A percentile compares a stretch with the other conserved stretches of the same genome.
These are phyloP conservation scores for Trididemnum nubilum DNA, from an alignment of 23 tunicate species.

Conservation along the genomic window DNA sequence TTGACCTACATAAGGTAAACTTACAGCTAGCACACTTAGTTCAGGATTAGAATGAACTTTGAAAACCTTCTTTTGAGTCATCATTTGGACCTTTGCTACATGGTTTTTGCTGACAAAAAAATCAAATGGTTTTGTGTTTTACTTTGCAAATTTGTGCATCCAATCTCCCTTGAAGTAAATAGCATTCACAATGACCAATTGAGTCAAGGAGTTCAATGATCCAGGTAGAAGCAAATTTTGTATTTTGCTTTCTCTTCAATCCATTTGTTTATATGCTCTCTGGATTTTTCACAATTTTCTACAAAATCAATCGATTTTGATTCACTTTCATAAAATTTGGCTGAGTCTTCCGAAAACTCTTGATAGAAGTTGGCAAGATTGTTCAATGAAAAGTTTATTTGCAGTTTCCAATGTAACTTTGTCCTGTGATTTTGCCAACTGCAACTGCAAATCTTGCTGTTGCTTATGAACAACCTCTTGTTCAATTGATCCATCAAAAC, in stretches of 20 bases:
- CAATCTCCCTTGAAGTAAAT: constrained; percentile 89
- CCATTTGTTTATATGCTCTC: constrained; percentile 64
- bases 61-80: constrained; percentile 42
- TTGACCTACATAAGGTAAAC: constrained; percentile 68
- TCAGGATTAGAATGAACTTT: constrained; percentile 18
- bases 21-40: constrained; percentile 45
- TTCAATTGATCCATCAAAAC: neutral
- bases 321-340: constrained; percentile 23
- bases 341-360: constrained; percentile 29
- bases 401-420: constrained; percentile 55
- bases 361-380: constrained; percentile 29
- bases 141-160: constrained; percentile 44
- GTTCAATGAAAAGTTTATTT: constrained; percentile 67
- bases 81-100: constrained; percentile 47
- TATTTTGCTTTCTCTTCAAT: constrained; percentile 46
- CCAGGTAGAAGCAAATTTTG: constrained; percentile 70
- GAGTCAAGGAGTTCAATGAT: constrained; percentile 23
- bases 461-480: neutral
- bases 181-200: constrained; percentile 72
- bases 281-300: constrained; percentile 38
- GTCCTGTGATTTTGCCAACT: neutral
- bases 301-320: constrained; percentile 37
- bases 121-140: constrained; percentile 22
- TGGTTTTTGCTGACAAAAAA: constrained; percentile 33
- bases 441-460: neutral